Conservation (phyloP, 1,140 invertebrate species). For the Oreohelix idahoensis region DNA sequence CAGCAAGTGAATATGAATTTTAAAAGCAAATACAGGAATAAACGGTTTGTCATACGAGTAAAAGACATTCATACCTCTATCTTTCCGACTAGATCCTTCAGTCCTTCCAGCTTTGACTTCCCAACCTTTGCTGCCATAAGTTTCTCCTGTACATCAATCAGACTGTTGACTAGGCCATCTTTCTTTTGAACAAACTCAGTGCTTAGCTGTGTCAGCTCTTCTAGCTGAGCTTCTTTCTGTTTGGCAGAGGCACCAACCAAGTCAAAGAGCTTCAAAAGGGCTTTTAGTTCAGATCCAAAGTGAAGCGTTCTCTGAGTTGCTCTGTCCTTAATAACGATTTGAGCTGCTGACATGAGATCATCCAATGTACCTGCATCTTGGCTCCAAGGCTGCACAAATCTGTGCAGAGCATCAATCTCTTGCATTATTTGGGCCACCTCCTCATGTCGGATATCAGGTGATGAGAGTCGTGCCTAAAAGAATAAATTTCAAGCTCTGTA, state of each 20-base stretch:
- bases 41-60: too few relatives aligned
- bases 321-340: conserved; percentile 67
- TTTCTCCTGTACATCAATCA: conserved; percentile 53
- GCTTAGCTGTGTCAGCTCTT: conserved; percentile 61
- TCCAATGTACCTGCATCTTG: conserved; percentile 58
- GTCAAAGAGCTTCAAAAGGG: conserved; percentile 60
- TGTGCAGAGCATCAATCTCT: conserved; percentile 61
- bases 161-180: conserved; percentile 52
- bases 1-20: too few relatives aligned
- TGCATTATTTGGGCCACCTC: conserved; percentile 60
- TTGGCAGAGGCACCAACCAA: conserved; percentile 51
- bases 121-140: conserved; percentile 48
- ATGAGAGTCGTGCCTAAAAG: conserved; percentile 81
- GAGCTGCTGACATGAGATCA: conserved; percentile 61
- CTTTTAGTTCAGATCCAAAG: conserved; percentile 65
- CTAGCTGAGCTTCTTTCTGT: conserved; percentile 63
- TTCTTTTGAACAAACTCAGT: conserved; percentile 59
- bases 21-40: too few relatives aligned
- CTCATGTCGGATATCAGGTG: conserved; percentile 77
- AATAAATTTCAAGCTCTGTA: not conserved
- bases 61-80: conserved; percentile 55
- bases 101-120: conserved; percentile 58
- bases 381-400: conserved; percentile 59
- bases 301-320: conserved; percentile 65
- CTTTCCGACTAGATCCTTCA: conserved; percentile 63